Evolutionary conservation across 2,797 vertebrate species (phyloP).

Genomic region (Crocodylus rhombifer): DNA sequence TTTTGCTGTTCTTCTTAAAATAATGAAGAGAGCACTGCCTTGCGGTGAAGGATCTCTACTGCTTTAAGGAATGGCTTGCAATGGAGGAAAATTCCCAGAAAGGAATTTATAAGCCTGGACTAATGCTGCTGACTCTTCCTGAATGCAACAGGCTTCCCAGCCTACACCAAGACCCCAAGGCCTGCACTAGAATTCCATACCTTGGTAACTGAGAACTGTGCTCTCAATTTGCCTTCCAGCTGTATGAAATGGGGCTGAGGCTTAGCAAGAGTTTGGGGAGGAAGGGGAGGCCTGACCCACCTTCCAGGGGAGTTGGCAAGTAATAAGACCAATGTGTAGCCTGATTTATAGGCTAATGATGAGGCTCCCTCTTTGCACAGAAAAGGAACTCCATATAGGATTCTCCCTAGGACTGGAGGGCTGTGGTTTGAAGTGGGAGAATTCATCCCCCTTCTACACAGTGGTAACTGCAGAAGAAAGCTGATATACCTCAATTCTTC

Average conservation of each 20-base stretch:
- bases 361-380: background rate
- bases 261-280: background rate
- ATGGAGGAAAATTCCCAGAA: conserved; percentile 84
- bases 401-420: background rate
- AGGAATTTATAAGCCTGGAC: conserved; percentile 82
- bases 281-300: background rate
- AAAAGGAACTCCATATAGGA: background rate
- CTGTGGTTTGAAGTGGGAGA: background rate
- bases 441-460: background rate
- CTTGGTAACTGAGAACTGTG: conserved; percentile 83
- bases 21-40: conserved; percentile 93
- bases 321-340: background rate
- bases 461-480: too few relatives aligned
- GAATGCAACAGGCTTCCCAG: conserved; percentile 92
- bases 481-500: background rate
- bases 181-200: conserved; percentile 90
- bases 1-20: conserved; percentile 73
- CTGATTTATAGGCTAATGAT: background rate
- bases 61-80: conserved; percentile 91
- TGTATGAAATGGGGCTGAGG: background rate
- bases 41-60: conserved; percentile 96
- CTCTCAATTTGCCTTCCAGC: fast-evolving
- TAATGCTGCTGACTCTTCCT: conserved; percentile 81
- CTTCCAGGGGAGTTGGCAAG: too few relatives aligned
- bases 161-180: conserved; percentile 81